Conservation (phyloP, 2,797 vertebrate genomes). For the Takifugu rubripes region DNA sequence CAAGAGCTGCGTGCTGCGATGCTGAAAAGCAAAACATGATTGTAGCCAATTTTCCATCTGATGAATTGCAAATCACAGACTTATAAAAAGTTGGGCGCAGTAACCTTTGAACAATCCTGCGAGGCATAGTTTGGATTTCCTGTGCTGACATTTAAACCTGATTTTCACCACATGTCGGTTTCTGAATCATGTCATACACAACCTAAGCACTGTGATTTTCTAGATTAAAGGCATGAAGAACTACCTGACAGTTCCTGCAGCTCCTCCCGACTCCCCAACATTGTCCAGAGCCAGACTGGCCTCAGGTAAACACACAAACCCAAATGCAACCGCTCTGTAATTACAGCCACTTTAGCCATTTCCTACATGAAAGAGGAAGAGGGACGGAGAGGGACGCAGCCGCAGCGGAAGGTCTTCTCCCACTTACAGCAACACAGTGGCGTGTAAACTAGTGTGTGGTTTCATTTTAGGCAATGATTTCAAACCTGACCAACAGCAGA, state of each 20-base stretch:
- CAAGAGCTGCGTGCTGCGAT: no score
- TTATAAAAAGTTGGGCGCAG: not conserved
- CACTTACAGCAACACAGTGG: constrained; percentile 35
- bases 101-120: no score
- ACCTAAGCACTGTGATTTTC: not conserved
- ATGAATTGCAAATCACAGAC: not conserved
- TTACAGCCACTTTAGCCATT: constrained; percentile 10
- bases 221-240: constrained; percentile 81
- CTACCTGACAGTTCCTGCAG: constrained; percentile 89
- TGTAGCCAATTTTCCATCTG: no score
- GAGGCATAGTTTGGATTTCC: no score
- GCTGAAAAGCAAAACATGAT: no score
- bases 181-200: no score
- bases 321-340: not conserved
- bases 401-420: constrained; percentile 33
- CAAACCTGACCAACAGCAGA: constrained; percentile 62
- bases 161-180: no score
- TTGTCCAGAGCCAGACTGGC: constrained; percentile 85
- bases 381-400: not conserved
- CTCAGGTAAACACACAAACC: constrained; percentile 79
- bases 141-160: no score
- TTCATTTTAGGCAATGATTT: constrained; percentile 74
- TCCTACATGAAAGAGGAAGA: constrained; percentile 1
- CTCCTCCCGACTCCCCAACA: constrained; percentile 86
- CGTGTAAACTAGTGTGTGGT: constrained; percentile 66